Base-by-base conservation (phyloP, 2,888 invertebrate genomes). In the Sisyra nigra region DNA sequence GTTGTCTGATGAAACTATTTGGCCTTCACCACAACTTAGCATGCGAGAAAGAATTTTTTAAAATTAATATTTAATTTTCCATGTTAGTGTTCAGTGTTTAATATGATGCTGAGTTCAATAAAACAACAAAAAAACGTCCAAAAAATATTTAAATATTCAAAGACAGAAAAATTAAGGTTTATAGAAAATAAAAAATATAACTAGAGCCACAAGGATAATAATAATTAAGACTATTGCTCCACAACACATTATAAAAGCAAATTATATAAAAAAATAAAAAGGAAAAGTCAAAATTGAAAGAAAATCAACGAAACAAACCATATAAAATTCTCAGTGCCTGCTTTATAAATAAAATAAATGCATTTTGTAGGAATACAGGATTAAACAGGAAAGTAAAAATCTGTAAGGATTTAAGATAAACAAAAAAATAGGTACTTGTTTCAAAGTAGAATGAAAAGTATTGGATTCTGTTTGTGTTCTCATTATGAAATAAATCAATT, bases 11-110 rank as follows among this genome's bases (percentile, higher is more conserved):
- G 91, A 84, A 67, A 87, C 81, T 59, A 88, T 74, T 64, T 84
- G 81, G 65, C 92, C 92, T 69, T 89, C 88, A 58, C 89, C 91
- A 72, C 92, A 93, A 67, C 92, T 92, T 60, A 58, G 17, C 33
- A 18, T 41, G 34, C 31, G 19, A 17, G 19, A 39, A 39, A 39
- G 24, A 39, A 5, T n/a, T 39, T 39, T 13, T 39, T 14, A 18
- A 19, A 11, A 15, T 18, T 18, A 6, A 14, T 17, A n/a, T 18
- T 39, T n/a, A 18, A 4, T 39, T 24, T 24, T 34, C n/a, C 15
- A 34, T 11, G 11, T 34, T 34, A 14, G 34, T 34, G 34, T n/a
- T n/a, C n/a, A n/a, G n/a, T n/a, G 11, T 34, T 34, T 7, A 34
- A n/a, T 34, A 34, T 34, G 34, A 10, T 11, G 7, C 3, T 24